Base-by-base conservation (phyloP, 2,888 invertebrate genomes). In the Malachius bipustulatus region DNA sequence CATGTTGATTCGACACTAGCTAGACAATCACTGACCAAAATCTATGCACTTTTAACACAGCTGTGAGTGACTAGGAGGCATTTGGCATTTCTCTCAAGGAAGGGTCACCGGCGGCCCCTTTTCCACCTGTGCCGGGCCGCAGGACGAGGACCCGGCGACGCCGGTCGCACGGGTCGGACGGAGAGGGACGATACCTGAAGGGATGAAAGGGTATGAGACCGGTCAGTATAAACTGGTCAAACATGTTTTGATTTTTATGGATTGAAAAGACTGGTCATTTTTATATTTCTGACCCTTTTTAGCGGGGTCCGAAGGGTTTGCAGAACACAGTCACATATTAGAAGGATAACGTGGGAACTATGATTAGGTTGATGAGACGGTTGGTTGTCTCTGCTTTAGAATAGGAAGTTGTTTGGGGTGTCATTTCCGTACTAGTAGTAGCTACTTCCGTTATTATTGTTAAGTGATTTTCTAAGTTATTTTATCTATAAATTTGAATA, bases 181-280 rank as follows among this genome's bases (percentile, higher is more conserved):
- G 15, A 35, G 14, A 14, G 30, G 29, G 14, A 14, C 16, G 14
- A 9, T n/a, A 14, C 8, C 3, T 14, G 26, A 16, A 29, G 36
- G 16, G 30, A 8, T 30, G 14, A 24, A 26, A 11, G 11, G 16
- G 16, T 19, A 30, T 30, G 26, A 30, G 41, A 42, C 46, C 46
- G 51, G 52, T 50, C 51, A 51, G 43, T 37, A 30, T 35, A 42
- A 53, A 61, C 62, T 61, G 62, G 62, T 60, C 62, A 61, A 61
- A 62, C 62, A 47, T 49, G 60, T 62, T 59, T 56, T 50, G 47
- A 48, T 53, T 52, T 52, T 54, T 48, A 44, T 38, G 29, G 8
- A 33, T 9, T 4, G 8, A 34, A 33, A 40, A 36, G 35, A 46
- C 37, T 52, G 52, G 51, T 51, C 52, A 51, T 49, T 52, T 57